These are phyloP conservation scores for Clusia tigrina DNA, from an alignment of 2,888 invertebrate genomes.

Conservation along the genomic window DNA sequence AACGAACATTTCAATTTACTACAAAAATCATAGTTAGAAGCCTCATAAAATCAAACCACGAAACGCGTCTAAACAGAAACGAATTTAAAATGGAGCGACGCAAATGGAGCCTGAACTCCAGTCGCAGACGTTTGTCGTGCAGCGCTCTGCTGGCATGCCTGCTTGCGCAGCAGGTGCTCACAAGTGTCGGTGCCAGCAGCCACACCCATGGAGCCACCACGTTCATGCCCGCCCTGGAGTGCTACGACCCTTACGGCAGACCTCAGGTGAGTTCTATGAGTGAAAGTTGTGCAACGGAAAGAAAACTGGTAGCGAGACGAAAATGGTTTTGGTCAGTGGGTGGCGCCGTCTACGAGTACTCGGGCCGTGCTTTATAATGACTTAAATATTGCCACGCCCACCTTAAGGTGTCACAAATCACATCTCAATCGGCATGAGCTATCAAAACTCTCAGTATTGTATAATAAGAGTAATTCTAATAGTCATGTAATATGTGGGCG, in stretches of 20 bases:
- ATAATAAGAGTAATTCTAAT: too few species aligned
- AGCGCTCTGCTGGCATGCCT: conserved; percentile 42
- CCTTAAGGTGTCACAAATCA: too few species aligned
- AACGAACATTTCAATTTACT: conserved; percentile 13
- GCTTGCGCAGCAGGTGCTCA: conserved; percentile 39
- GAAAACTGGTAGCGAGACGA: too few species aligned
- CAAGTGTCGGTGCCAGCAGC: conserved; percentile 40
- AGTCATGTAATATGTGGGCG: too few species aligned
- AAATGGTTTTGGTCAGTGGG: too few species aligned
- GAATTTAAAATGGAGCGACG: conserved; percentile 52
- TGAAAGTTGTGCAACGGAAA: too few species aligned
- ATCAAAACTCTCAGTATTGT: too few species aligned
- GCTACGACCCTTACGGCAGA: conserved; percentile 68
- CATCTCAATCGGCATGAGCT: too few species aligned
- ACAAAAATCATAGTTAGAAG: conserved; percentile 28
- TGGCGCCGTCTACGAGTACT: too few species aligned
- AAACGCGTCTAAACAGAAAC: conserved; percentile 23
- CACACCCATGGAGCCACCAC: conserved; percentile 50
- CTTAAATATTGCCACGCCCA: too few species aligned
- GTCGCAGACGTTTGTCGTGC: conserved; percentile 40
- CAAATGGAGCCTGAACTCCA: conserved; percentile 54
- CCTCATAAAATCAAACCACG: conserved; percentile 21
- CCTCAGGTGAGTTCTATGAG: conserved; percentile 68
- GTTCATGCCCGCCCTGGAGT: conserved; percentile 63
- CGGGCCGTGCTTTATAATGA: too few species aligned